phyloP scores from a whole-genome alignment of 2,888 invertebrate species.

The Ectropis crepuscularia region DNA sequence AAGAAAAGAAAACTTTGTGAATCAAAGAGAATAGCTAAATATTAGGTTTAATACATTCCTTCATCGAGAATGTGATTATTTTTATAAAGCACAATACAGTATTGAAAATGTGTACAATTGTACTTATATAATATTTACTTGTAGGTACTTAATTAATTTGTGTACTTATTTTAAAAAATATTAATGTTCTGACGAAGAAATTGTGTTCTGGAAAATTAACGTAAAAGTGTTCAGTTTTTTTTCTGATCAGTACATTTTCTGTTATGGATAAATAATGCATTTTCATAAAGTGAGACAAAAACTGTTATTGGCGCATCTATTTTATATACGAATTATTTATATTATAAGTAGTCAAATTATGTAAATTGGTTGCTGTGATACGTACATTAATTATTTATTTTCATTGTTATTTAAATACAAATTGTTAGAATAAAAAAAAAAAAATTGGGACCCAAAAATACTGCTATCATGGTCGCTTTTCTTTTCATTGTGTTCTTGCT shows the following conservation, averaged over 20 bases:
- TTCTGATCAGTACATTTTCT: neutral
- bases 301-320: no score
- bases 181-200: no score
- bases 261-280: neutral
- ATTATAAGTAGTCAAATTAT: no score
- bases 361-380: no score
- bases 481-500: no score
- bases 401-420: no score
- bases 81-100: slow-evolving; percentile 10
- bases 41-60: slow-evolving; percentile 35
- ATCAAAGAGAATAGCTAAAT: slow-evolving; percentile 12
- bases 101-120: slow-evolving; percentile 12
- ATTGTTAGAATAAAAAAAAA: no score
- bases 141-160: neutral
- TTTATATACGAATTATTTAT: no score
- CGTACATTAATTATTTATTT: no score
- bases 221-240: neutral
- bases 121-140: neutral
- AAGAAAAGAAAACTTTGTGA: slow-evolving; percentile 58
- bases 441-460: no score
- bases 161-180: neutral
- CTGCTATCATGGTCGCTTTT: no score
- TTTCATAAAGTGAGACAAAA: no score
- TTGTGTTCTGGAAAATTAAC: neutral
- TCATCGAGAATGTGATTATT: slow-evolving; percentile 11